Percentiles rank a stretch among this genome's conserved stretches.
Conservation (phyloP, 1,140 invertebrate species). For the Aphidius ervi region DNA sequence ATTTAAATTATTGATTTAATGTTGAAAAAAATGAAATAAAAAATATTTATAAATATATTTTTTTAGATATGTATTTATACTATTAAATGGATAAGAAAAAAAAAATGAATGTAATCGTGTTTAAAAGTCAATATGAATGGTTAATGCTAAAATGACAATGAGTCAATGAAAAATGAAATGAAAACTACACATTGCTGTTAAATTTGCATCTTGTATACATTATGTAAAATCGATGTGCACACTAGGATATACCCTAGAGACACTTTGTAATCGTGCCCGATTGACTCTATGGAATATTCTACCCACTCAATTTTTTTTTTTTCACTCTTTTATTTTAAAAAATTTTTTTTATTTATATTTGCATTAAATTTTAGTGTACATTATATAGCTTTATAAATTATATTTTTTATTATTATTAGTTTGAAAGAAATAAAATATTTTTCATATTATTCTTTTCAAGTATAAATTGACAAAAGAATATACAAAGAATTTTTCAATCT, state of each 20-base stretch:
- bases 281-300: conserved; percentile 13
- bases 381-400: not conserved
- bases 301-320: conserved; percentile 4
- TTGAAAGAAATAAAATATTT: too few relatives aligned
- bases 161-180: conserved; percentile 1
- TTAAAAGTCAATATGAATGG: too few relatives aligned
- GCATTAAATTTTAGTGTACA: not conserved
- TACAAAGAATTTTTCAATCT: not conserved
- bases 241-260: conserved; percentile 10
- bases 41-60: too few relatives aligned
- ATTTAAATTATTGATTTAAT: too few relatives aligned
- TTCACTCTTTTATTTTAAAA: not conserved
- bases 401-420: too few relatives aligned
- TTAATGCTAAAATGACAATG: too few relatives aligned
- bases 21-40: too few relatives aligned
- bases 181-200: conserved; percentile 24
- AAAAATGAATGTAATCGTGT: too few relatives aligned
- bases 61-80: too few relatives aligned
- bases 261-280: conserved; percentile 17
- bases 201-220: conserved; percentile 36
- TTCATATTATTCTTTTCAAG: too few relatives aligned
- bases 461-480: not conserved
- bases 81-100: too few relatives aligned
- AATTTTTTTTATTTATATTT: not conserved
- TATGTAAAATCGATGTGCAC: conserved; percentile 29